Evolutionary conservation across 2,888 invertebrate genomes (phyloP).

Genomic region (Candidula unifasciata): DNA sequence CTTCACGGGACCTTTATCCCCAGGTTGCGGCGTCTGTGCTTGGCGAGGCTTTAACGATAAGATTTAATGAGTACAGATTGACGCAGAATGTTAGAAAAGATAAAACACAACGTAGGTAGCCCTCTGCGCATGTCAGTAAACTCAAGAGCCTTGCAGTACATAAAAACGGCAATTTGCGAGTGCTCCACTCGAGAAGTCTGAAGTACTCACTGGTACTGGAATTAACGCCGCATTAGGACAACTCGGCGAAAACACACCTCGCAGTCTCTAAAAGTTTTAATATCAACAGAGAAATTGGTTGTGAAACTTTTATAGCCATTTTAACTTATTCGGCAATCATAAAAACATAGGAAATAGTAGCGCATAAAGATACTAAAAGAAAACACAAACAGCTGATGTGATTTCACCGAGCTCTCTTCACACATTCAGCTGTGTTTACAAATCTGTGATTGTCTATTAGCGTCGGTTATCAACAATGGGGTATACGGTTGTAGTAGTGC

Average conservation of each 20-base stretch:
- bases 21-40: not conserved
- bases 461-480: not conserved
- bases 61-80: not conserved
- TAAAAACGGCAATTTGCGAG: not conserved
- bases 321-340: too few relatives aligned
- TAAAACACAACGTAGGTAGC: conserved; percentile 18
- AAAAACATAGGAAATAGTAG: not conserved
- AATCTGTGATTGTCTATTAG: not conserved
- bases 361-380: not conserved
- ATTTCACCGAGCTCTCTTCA: too few relatives aligned
- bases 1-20: too few relatives aligned
- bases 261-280: too few relatives aligned
- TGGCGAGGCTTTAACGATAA: not conserved
- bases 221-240: not conserved
- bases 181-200: not conserved
- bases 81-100: not conserved
- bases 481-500: not conserved
- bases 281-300: too few relatives aligned
- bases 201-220: not conserved
- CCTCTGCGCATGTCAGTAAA: conserved; percentile 33
- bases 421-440: not conserved
- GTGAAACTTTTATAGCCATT: too few relatives aligned
- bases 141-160: conserved; percentile 1
- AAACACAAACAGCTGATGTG: too few relatives aligned
- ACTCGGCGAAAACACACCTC: not conserved